These are phyloP conservation scores for Arctocebus calabarensis DNA, from an alignment of 2,797 vertebrate species.

Conservation along the genomic window DNA sequence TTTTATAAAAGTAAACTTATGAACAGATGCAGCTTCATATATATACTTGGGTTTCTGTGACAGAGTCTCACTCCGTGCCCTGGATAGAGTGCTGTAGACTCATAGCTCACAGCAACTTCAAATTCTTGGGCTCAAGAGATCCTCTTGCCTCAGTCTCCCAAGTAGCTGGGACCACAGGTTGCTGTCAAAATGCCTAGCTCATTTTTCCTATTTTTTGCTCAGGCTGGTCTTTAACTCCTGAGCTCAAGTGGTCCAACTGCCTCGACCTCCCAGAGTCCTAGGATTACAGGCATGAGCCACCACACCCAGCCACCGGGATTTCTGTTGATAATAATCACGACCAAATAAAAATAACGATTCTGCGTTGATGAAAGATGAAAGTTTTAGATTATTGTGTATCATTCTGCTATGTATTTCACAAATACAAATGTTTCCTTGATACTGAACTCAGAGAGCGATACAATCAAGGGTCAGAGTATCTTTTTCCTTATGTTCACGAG, in stretches of 20 bases:
- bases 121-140: too few species aligned
- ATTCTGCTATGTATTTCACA: not conserved
- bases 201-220: too few species aligned
- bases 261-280: too few species aligned
- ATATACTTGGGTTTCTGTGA: not conserved
- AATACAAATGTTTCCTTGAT: constrained; percentile 43
- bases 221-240: too few species aligned
- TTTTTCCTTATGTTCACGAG: constrained; percentile 5
- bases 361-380: not conserved
- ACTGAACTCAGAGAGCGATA: not conserved
- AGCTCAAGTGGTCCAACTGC: too few species aligned
- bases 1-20: constrained; percentile 36
- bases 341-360: not conserved
- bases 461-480: not conserved
- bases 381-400: not conserved
- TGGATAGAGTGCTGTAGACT: too few species aligned
- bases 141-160: too few species aligned
- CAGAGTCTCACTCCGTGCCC: too few species aligned
- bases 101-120: too few species aligned
- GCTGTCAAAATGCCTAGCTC: too few species aligned
- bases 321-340: constrained; percentile 4
- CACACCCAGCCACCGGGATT: not conserved
- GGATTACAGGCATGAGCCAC: too few species aligned
- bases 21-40: not conserved
- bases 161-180: too few species aligned